These are phyloP conservation scores for Drosophila nigritarsus DNA, from an alignment of 2,888 invertebrate species.

Conservation along the genomic window DNA sequence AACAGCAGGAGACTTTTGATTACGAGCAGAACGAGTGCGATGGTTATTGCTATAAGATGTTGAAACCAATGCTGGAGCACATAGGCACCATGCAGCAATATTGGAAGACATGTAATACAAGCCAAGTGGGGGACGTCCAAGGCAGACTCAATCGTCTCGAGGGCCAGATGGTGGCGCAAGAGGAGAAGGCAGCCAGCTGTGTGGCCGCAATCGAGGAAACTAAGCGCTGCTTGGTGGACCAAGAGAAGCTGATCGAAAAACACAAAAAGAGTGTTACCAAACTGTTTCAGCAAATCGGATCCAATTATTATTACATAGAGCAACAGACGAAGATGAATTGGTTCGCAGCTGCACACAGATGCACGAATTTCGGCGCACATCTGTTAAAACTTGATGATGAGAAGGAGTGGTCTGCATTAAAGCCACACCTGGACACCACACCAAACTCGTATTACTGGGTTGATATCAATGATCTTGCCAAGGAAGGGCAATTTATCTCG, in stretches of 20 bases:
- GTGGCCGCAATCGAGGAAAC: not conserved
- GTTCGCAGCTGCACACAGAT: not conserved
- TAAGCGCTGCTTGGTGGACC: not conserved
- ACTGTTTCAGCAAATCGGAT: not conserved
- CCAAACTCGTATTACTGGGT: constrained; percentile 10
- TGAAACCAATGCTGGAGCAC: not conserved
- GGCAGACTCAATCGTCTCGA: not conserved
- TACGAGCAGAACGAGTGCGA: not conserved
- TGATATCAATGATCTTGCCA: constrained; percentile 24
- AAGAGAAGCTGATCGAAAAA: not conserved
- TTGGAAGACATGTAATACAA: not conserved
- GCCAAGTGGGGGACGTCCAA: not conserved
- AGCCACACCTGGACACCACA: no score
- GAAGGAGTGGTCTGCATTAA: not conserved
- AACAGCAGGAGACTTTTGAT: not conserved
- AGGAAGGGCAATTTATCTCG: constrained; percentile 6
- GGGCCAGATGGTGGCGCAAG: not conserved
- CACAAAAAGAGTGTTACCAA: not conserved
- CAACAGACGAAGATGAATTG: accelerated
- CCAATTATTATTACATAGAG: not conserved
- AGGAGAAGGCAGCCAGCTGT: constrained; percentile 1
- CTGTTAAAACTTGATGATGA: not conserved
- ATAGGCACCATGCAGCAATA: not conserved
- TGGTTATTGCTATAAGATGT: not conserved
- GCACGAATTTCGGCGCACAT: not conserved